Percentiles rank a stretch among this genome's conserved stretches.
These are phyloP conservation scores for Ommatoiulus sabulosus DNA, from an alignment of 2,888 invertebrate species.

Conservation along the genomic window DNA sequence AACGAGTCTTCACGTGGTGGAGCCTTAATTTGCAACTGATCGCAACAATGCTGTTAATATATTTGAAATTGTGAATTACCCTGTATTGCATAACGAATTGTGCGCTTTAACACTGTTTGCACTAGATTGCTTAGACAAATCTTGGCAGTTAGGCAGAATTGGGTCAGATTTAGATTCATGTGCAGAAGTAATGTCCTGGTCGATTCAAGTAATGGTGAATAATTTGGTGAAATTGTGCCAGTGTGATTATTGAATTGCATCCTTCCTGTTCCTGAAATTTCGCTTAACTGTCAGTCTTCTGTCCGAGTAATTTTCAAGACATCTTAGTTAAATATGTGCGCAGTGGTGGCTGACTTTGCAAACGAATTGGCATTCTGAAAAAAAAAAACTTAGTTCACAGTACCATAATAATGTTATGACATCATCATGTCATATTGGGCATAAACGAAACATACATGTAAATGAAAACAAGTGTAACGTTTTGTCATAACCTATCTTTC, in stretches of 20 bases:
- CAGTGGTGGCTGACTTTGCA: neutral
- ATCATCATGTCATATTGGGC: neutral
- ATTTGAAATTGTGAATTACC: neutral
- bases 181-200: neutral
- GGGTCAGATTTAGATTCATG: neutral
- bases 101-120: neutral
- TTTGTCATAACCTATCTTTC: neutral
- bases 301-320: neutral
- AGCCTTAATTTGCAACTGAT: neutral
- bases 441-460: neutral
- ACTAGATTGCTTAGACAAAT: neutral
- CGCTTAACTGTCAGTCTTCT: neutral
- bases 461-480: neutral
- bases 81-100: conserved; percentile 4
- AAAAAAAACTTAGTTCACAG: neutral
- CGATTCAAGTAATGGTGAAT: neutral
- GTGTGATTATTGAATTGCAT: neutral
- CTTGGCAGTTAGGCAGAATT: neutral
- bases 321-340: neutral
- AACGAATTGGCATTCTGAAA: neutral
- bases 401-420: too few species aligned
- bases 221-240: neutral
- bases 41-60: neutral
- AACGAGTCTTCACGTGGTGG: neutral
- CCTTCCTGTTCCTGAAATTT: neutral